Conservation (phyloP, 1,140 invertebrate species). For the Eriocheir sinensis region DNA sequence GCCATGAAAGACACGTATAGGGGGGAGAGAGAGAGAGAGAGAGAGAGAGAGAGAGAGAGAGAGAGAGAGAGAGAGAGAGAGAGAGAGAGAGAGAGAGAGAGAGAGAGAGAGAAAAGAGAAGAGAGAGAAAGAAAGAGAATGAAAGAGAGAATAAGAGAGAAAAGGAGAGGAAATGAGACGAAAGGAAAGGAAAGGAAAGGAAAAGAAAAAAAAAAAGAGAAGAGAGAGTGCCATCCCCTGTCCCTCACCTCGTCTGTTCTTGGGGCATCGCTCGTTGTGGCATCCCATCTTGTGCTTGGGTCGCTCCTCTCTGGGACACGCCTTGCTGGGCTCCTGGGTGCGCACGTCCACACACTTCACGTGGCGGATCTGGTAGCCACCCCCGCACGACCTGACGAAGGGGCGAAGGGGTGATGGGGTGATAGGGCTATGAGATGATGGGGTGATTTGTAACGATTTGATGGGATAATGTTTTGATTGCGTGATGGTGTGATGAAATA, state of each 20-base stretch:
- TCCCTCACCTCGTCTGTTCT: constrained; percentile 71
- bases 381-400: constrained; percentile 82
- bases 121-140: constrained; percentile 32
- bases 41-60: not conserved
- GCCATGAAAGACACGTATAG: not conserved
- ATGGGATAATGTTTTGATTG: not conserved
- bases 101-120: not conserved
- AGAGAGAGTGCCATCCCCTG: too few relatives aligned
- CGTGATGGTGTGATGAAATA: not conserved
- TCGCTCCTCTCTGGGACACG: constrained; percentile 80
- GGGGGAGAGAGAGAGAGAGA: not conserved
- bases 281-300: constrained; percentile 81
- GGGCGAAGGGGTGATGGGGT: not conserved
- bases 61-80: not conserved
- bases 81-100: not conserved
- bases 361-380: constrained; percentile 81
- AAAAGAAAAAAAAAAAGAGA: too few relatives aligned
- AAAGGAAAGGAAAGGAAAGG: too few relatives aligned
- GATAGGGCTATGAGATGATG: not conserved
- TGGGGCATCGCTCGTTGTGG: constrained; percentile 81
- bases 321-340: constrained; percentile 81
- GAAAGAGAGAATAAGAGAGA: not conserved
- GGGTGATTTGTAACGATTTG: not conserved
- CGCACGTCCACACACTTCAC: constrained; percentile 82
- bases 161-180: not conserved